A percentile compares a stretch with the other conserved stretches of the same genome.
phyloP scores from a whole-genome alignment of 2,888 invertebrate species.

The Xylophagus ater region DNA sequence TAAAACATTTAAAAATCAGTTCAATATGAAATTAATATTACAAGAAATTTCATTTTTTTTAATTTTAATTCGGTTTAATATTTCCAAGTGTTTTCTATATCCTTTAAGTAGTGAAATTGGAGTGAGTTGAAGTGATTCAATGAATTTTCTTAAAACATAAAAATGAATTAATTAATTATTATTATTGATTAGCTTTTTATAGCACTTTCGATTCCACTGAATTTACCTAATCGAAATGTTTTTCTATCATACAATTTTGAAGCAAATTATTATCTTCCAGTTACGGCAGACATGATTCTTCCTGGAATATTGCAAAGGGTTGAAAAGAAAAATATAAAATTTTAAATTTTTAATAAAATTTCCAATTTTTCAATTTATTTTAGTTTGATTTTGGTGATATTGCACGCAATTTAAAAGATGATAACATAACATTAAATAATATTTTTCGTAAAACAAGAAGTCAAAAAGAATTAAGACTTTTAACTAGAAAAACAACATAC shows the following conservation, averaged over 20 bases:
- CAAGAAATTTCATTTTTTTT: too few relatives aligned
- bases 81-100: constrained; percentile 21
- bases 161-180: neutral
- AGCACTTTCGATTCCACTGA: constrained; percentile 58
- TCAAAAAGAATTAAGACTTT: too few relatives aligned
- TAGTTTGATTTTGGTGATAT: constrained; percentile 7
- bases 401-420: constrained; percentile 27
- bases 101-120: constrained; percentile 33
- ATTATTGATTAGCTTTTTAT: constrained; percentile 46
- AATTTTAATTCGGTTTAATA: too few relatives aligned
- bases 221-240: constrained; percentile 54
- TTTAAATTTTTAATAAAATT: too few relatives aligned
- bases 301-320: constrained; percentile 46
- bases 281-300: constrained; percentile 47
- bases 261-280: constrained; percentile 51
- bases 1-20: too few relatives aligned
- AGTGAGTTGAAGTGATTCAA: constrained; percentile 7
- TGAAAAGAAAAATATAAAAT: too few relatives aligned
- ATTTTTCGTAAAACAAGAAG: too few relatives aligned
- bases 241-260: constrained; percentile 67
- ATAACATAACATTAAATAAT: constrained; percentile 42
- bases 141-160: neutral
- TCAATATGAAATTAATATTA: too few relatives aligned
- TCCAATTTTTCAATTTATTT: neutral
- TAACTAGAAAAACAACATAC: constrained; percentile 44